phyloP scores from a whole-genome alignment of 1,140 invertebrate species.

The Ylistrum balloti region DNA sequence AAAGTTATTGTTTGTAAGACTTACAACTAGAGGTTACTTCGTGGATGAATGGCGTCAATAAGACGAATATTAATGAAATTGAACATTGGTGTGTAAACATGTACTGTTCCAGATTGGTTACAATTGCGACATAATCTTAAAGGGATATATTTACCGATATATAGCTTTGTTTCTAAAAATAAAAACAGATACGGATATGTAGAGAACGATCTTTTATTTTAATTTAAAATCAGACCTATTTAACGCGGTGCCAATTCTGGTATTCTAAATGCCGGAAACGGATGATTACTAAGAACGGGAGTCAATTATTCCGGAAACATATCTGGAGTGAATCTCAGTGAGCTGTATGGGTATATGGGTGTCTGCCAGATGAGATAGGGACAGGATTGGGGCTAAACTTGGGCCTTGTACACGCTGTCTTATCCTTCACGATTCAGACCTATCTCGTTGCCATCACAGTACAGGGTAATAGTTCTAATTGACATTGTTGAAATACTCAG shows the following conservation, averaged over 20 bases:
- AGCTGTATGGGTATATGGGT: neutral
- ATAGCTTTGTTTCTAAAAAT: neutral
- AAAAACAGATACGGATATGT: slow-evolving; percentile 30
- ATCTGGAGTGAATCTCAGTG: neutral
- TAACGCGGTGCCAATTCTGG: slow-evolving; percentile 10
- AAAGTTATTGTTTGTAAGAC: neutral
- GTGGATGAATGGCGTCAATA: neutral
- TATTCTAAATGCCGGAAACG: slow-evolving; percentile 12
- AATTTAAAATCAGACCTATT: neutral
- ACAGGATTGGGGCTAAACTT: neutral
- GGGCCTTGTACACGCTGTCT: neutral
- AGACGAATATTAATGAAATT: too few species aligned
- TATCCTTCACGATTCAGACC: slow-evolving; percentile 2
- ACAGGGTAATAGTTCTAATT: slow-evolving; percentile 20
- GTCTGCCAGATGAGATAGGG: slow-evolving; percentile 8
- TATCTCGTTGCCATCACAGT: slow-evolving; percentile 25
- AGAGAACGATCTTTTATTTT: neutral
- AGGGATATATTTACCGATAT: too few species aligned
- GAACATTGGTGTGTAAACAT: too few species aligned
- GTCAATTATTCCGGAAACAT: slow-evolving; percentile 31
- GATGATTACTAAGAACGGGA: slow-evolving; percentile 12
- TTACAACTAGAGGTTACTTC: too few species aligned
- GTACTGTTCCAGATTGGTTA: too few species aligned
- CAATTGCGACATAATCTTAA: too few species aligned
- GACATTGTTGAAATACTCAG: slow-evolving; percentile 23